Conservation (phyloP, 2,797 vertebrate species). For the Zenarchopterus dispar region DNA sequence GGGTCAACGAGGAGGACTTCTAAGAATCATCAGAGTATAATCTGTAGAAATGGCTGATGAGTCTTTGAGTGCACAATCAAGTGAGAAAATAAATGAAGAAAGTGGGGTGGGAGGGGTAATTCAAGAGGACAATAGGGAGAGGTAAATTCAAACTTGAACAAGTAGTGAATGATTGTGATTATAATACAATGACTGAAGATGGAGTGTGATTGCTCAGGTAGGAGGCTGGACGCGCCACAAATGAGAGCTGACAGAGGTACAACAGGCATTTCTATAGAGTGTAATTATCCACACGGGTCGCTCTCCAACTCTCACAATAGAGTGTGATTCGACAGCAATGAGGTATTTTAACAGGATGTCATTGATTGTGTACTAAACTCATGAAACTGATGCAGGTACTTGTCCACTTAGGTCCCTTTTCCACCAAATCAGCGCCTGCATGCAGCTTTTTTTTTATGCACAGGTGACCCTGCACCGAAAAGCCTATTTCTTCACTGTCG, state of each 20-base stretch:
- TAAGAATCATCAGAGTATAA: background rate
- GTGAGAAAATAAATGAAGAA: conserved; percentile 47
- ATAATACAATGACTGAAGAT: conserved; percentile 90
- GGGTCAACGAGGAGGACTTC: background rate
- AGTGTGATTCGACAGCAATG: conserved; percentile 73
- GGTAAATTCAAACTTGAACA: conserved; percentile 41
- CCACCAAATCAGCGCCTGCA: background rate
- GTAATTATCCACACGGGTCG: conserved; percentile 62
- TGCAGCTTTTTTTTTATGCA: background rate
- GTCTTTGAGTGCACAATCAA: conserved; percentile 30
- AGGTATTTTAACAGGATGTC: conserved; percentile 19
- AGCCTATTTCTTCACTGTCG: no score
- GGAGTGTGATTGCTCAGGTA: conserved; percentile 90
- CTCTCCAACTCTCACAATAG: conserved; percentile 72
- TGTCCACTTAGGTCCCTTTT: background rate
- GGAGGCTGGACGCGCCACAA: conserved; percentile 36
- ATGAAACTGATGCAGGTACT: conserved; percentile 23
- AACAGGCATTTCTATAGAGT: conserved; percentile 67
- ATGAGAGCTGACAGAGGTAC: conserved; percentile 48
- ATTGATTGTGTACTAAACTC: conserved; percentile 13
- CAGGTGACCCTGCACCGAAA: no score
- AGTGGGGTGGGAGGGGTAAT: conserved; percentile 42
- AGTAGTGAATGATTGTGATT: conserved; percentile 89
- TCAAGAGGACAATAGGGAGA: conserved; percentile 31
- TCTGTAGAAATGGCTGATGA: conserved; percentile 15